Base-by-base conservation (phyloP, 2,888 invertebrate genomes). In the Eledona agricola region DNA sequence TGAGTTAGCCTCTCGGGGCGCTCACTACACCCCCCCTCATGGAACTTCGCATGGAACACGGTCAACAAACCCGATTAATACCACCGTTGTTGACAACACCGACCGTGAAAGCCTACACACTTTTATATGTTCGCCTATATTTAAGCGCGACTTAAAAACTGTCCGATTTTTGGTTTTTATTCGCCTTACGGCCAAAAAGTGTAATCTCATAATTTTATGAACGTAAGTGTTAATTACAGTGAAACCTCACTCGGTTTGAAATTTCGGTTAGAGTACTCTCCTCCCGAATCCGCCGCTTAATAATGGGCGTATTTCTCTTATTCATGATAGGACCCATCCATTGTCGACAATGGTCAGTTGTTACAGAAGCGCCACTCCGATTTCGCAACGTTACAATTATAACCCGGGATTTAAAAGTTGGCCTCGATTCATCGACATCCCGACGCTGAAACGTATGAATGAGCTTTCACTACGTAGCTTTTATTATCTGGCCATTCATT, bases 141-240 rank as follows among this genome's bases (percentile, higher is more conserved):
- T n/a, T n/a, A n/a, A n/a, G n/a, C n/a, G n/a, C n/a, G n/a, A n/a
- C n/a, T n/a, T n/a, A n/a, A n/a, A n/a, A n/a, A n/a, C n/a, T n/a
- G n/a, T n/a, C n/a, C n/a, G n/a, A n/a, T n/a, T n/a, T n/a, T n/a
- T n/a, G n/a, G n/a, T n/a, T n/a, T n/a, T 32, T 17, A 17, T 28
- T 28, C 12, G 5, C 9, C 28, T 3, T 3, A n/a, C n/a, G n/a
- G n/a, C n/a, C n/a, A 6, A 23, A 23, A n/a, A 28, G 28, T 16
- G 9, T n/a, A 16, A 35, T n/a, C 3, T 31, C 42, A 20, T 31
- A 29, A 29, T 42, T 42, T 29, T 22, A 31, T 31, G 20, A 19
- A 11, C 13, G 29, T 42, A 42, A 42, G 29, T 42, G 42, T 31
- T 42, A 42, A 31, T 42, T 42, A 42, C 22, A 42, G 42, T 19